Conservation (phyloP, 2,113 vertebrate genomes). For the Tychaedon coryphoeus region DNA sequence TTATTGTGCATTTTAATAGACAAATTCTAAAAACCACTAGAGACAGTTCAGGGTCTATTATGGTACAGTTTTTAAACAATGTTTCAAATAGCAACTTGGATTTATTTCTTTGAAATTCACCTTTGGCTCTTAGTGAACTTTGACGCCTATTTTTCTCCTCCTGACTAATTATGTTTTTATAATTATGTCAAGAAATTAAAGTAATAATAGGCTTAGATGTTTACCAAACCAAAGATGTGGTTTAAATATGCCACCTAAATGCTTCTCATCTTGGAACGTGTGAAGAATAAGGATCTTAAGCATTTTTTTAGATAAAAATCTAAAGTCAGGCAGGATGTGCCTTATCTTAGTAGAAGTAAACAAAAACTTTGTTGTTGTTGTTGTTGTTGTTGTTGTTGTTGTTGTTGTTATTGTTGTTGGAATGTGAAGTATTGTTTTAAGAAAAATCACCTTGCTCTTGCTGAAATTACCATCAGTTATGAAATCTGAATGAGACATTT, state of each 20-base stretch:
- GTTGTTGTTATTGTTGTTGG: neutral
- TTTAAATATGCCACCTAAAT: neutral
- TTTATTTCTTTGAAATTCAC: neutral
- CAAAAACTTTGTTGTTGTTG: neutral
- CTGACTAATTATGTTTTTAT: neutral
- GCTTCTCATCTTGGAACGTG: neutral
- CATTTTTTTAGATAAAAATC: neutral
- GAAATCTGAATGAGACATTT: neutral
- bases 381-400: neutral
- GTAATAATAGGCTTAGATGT: neutral
- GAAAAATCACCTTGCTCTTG: neutral
- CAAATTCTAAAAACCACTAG: neutral
- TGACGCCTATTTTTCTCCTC: neutral
- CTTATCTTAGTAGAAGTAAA: neutral
- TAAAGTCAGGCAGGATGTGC: neutral
- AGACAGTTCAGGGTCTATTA: neutral
- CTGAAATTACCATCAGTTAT: neutral
- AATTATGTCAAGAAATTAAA: neutral
- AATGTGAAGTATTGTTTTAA: neutral
- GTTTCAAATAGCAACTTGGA: neutral
- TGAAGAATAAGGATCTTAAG: neutral
- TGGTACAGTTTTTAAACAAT: neutral
- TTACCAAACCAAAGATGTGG: neutral
- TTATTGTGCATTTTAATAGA: conserved; percentile 15
- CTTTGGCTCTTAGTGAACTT: neutral